Base-by-base conservation (phyloP, 1,140 invertebrate species). In the Antheraea pernyi region DNA sequence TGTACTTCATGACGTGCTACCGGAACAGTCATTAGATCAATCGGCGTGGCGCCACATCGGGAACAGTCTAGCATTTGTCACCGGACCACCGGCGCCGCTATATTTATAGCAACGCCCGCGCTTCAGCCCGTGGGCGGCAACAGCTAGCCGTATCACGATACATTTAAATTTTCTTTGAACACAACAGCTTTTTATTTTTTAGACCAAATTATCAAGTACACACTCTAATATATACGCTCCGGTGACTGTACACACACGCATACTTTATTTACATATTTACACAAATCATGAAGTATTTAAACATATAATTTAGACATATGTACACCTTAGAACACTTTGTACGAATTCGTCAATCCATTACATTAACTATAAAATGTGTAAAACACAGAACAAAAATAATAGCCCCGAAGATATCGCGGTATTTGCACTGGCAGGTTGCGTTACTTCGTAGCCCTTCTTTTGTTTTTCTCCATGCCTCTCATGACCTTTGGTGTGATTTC, bases 101-200 rank as follows among this genome's bases (percentile, higher is more conserved):
- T 91, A 91, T 91, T 91, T 90, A 91, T 91, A 91, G 88, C 84
- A 78, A 80, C 81, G 82, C 81, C 81, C 72, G 82, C 79, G 80
- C 80, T 76, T 64, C 73, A 77, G 71, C 76, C 85, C 81, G 86
- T 88, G 87, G 86, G 89, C 87, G 88, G 82, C 30, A 46, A 53
- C 5, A 65, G 39, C 64, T 46, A 65, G 8, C 22, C 46, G 19
- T 61, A 22, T 61, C 60, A 53, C 64, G 64, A 65, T 65, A 65
- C 37, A 65, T 46, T 48, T 46, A 65, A 63, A 19, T 42, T 42
- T 48, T 42, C 64, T 65, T 48, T 46, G 18, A 65, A 65, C 11
- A 65, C 64, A 53, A 53, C 46, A 53, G 46, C 46, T 53, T 53
- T 53, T 53, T 53, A 53, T 16, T 53, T 53, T 53, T 53, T 16